These are phyloP conservation scores for Melanerpes aurifrons DNA, from an alignment of 2,113 vertebrate species.

Conservation along the genomic window DNA sequence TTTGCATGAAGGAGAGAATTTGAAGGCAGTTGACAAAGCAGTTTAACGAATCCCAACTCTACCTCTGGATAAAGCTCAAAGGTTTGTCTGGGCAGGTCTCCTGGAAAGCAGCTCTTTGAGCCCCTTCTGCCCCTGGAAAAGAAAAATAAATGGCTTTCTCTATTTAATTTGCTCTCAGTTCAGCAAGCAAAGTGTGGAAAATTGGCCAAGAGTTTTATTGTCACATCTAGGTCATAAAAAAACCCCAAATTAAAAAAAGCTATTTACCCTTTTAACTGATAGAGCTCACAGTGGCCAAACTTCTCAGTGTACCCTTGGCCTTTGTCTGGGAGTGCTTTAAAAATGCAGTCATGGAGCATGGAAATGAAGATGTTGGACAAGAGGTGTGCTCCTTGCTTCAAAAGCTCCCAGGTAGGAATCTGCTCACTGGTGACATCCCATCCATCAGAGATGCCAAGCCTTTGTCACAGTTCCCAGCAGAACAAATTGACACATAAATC, in stretches of 20 bases:
- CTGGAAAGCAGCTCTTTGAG: not conserved
- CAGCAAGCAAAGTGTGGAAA: not conserved
- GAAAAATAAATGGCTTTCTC: not conserved
- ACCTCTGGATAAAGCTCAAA: not conserved
- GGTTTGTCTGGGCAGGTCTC: not conserved
- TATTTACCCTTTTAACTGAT: not conserved
- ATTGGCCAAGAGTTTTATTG: conserved; percentile 42
- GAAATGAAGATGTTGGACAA: conserved; percentile 44
- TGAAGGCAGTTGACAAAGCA: not conserved
- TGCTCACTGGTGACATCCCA: conserved; percentile 53
- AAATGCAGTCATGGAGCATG: not conserved
- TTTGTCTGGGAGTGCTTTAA: not conserved
- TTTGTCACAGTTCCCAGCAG: conserved; percentile 61
- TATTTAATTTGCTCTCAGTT: not conserved
- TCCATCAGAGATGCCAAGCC: conserved; percentile 49
- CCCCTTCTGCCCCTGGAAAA: not conserved
- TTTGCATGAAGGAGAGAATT: not conserved
- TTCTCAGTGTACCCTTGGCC: not conserved
- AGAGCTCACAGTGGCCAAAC: not conserved
- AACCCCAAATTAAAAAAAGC: not conserved
- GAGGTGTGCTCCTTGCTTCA: not conserved
- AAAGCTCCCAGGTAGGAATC: conserved; percentile 29
- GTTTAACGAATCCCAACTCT: not conserved
- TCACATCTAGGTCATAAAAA: not conserved
- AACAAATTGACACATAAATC: conserved; percentile 35